Base-by-base conservation (phyloP, 2,797 vertebrate species). In the Enteromius anoplus region DNA sequence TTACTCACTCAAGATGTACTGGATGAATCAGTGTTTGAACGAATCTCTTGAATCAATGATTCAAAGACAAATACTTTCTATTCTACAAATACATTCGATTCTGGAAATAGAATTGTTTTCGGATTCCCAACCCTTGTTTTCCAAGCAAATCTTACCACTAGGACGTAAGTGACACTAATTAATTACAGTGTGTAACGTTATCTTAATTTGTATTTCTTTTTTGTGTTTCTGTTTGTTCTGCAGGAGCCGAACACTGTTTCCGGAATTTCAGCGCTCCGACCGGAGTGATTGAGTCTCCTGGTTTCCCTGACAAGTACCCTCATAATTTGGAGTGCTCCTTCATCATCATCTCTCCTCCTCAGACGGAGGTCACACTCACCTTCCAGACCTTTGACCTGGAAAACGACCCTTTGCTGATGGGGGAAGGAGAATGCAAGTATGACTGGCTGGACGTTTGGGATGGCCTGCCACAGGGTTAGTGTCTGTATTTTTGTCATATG, bases 391-490 rank as follows among this genome's bases (percentile, higher is more conserved):
- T 99, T 1, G 97, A 99, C 94, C 95, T 99, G 15, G 98, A 99
- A 93, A 97, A 98, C 0, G 98, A 99, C 91, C 98, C 98, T 14
- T 90, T 99, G 91, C 96, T 96, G 51, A 93, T 96, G 0, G 95
- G 95, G 4, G 98, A 99, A 70, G 96, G 96, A 23, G 98, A 99
- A 88, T 99, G 98, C 95, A 99, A 99, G 85, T 99, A 99, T 0
- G 98, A 99, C 89, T 99, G 97, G 97, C 94, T 99, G 89, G 97
- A 99, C 81, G 97, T 99, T 92, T 99, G 98, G 98, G 98, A 99
- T 0, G 98, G 98, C 14, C 96, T 99, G 82, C 97, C 97, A 0
- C 95, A 96, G 89, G 98, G 98, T 97, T 91, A 95, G 95, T 14
- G 65, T 9, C 8, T 32, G 14, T 8, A 32, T 32, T 29, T 62